Conservation (phyloP, 1,140 invertebrate genomes). For the Manduca sexta region DNA sequence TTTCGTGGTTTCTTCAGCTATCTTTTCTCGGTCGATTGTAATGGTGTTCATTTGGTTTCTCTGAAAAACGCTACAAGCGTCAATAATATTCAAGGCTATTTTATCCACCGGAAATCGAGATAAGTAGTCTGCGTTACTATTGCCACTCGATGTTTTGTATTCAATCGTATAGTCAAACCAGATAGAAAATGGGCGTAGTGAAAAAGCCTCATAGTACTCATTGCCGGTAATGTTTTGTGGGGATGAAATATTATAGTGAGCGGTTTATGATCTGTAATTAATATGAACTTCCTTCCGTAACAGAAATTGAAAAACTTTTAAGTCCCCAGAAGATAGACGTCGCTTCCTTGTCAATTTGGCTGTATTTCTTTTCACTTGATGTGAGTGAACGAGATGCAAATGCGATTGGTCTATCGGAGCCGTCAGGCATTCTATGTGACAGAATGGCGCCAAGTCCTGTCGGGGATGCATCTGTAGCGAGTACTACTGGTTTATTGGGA, state of each 20-base stretch:
- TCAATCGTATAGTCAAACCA: conserved; percentile 41
- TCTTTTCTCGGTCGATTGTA: conserved; percentile 1
- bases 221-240: conserved; percentile 29
- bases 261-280: conserved; percentile 70
- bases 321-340: background rate
- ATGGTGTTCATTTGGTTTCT: conserved; percentile 12
- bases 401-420: conserved; percentile 15
- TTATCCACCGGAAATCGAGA: conserved; percentile 8
- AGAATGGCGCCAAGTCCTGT: conserved; percentile 11
- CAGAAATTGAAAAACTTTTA: too few relatives aligned
- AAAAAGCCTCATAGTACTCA: conserved; percentile 40
- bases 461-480: conserved; percentile 11
- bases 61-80: conserved; percentile 7
- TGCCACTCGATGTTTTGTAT: conserved; percentile 14
- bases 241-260: conserved; percentile 53
- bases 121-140: conserved; percentile 9
- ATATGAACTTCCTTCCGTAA: conserved; percentile 39
- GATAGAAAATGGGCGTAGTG: conserved; percentile 35
- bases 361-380: conserved; percentile 17
- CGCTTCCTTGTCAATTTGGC: conserved; percentile 17
- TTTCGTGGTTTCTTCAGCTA: conserved; percentile 1
- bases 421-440: conserved; percentile 13
- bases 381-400: conserved; percentile 18
- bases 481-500: conserved; percentile 2
- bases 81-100: conserved; percentile 1